Evolutionary conservation across 2,797 vertebrate genomes (phyloP).

Genomic region (Cirrhinus molitorella): DNA sequence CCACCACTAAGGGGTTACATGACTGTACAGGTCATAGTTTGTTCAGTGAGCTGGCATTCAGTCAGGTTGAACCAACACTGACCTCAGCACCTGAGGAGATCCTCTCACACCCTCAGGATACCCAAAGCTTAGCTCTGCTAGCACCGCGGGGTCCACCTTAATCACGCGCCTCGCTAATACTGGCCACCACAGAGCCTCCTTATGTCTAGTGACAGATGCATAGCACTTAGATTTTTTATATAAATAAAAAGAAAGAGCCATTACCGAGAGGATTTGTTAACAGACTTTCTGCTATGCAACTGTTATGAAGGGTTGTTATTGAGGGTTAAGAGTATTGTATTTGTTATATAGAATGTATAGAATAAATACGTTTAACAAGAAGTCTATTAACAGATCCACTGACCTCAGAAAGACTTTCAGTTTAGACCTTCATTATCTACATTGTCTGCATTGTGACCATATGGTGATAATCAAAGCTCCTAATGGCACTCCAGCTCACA

Average conservation of each 20-base stretch:
- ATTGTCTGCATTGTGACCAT: constrained; percentile 3
- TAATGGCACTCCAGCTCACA: constrained; percentile 14
- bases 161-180: constrained; percentile 34
- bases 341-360: not conserved
- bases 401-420: not conserved
- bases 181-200: constrained; percentile 46
- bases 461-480: constrained; percentile 12
- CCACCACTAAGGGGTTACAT: constrained; percentile 1
- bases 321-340: not conserved
- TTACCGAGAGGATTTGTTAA: not conserved
- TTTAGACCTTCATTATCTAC: not conserved
- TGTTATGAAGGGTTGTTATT: no score
- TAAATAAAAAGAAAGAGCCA: not conserved
- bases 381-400: not conserved
- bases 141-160: not conserved
- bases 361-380: not conserved
- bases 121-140: constrained; percentile 23
- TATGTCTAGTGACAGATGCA: constrained; percentile 42
- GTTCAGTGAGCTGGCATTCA: constrained; percentile 15
- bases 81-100: constrained; percentile 32
- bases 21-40: constrained; percentile 15
- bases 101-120: constrained; percentile 11
- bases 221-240: constrained; percentile 7
- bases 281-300: no score
- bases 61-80: constrained; percentile 15